Percentiles rank a stretch among this genome's conserved stretches.
Evolutionary conservation across 2,113 vertebrate genomes (phyloP).

Genomic region (Pollimyrus isidori): DNA sequence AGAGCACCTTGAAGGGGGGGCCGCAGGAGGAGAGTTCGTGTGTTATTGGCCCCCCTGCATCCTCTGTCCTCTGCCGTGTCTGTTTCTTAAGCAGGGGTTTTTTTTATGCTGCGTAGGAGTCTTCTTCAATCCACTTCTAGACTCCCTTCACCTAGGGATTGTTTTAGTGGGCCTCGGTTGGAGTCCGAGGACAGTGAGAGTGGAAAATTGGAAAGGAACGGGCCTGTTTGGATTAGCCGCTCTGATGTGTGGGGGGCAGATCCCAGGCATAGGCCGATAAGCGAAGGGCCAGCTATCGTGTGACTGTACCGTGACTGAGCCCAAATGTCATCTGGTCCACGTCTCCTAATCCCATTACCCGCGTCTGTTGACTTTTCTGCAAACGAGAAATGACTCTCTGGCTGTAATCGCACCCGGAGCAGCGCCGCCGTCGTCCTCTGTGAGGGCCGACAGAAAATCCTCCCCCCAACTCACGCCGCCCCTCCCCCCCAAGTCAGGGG

Average conservation of each 20-base stretch:
- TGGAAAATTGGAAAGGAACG: background rate
- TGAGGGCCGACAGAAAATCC: background rate
- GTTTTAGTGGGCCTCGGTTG: background rate
- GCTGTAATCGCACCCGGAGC: background rate
- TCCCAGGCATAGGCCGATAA: background rate
- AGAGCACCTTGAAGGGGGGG: background rate
- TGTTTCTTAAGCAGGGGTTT: background rate
- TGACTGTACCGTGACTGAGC: constrained; percentile 1
- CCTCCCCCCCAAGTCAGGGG: background rate
- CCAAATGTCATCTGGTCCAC: background rate
- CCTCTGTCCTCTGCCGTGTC: background rate
- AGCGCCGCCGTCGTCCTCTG: background rate
- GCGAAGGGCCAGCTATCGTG: background rate
- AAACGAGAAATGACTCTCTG: background rate
- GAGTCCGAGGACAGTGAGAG: background rate
- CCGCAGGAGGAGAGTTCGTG: background rate
- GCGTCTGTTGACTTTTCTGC: constrained; percentile 7
- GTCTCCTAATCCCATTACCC: constrained; percentile 9
- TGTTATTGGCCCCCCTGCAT: background rate
- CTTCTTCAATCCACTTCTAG: background rate
- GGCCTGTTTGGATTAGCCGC: background rate
- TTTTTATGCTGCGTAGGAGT: background rate
- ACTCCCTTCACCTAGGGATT: background rate
- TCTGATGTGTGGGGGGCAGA: background rate
- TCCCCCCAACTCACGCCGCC: background rate